Percentiles rank a stretch among this genome's conserved stretches.
Evolutionary conservation across 2,797 vertebrate species (phyloP).

Genomic region (Takifugu rubripes): DNA sequence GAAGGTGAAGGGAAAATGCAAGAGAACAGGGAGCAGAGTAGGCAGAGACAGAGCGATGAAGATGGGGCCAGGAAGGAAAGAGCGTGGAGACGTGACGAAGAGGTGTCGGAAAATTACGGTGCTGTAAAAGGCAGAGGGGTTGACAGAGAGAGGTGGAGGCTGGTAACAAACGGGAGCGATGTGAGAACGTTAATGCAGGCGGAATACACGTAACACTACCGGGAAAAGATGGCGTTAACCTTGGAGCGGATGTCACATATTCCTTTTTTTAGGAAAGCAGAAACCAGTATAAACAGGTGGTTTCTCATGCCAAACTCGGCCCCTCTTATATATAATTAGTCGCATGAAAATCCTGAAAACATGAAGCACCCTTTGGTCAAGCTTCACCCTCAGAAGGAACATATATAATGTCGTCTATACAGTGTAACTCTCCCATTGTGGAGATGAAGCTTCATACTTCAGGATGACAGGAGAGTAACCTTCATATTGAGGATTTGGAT

Average conservation of each 20-base stretch:
- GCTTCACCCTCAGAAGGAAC: neutral
- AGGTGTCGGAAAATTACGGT: constrained; percentile 24
- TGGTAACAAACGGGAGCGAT: constrained; percentile 1
- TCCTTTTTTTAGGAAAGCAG: too few relatives aligned
- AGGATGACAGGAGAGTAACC: too few relatives aligned
- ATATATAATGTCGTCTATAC: too few relatives aligned
- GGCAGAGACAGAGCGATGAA: constrained; percentile 12
- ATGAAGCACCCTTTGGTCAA: constrained; percentile 11
- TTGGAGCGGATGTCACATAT: too few relatives aligned
- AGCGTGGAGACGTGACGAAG: constrained; percentile 21
- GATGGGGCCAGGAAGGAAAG: constrained; percentile 17
- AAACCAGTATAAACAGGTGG: constrained; percentile 27
- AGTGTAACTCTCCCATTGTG: too few relatives aligned
- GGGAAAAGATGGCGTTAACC: too few relatives aligned
- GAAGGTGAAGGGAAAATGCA: constrained; percentile 42
- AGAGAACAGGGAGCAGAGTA: constrained; percentile 15
- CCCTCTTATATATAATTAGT: constrained; percentile 50
- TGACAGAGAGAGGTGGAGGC: constrained; percentile 14
- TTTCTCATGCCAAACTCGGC: constrained; percentile 26
- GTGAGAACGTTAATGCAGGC: neutral
- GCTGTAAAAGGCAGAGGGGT: constrained; percentile 25
- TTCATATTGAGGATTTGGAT: too few relatives aligned
- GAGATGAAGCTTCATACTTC: too few relatives aligned
- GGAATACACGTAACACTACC: neutral
- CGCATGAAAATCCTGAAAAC: constrained; percentile 19